Conservation (phyloP, 2,113 vertebrate genomes). For the Struthidea cinerea region DNA sequence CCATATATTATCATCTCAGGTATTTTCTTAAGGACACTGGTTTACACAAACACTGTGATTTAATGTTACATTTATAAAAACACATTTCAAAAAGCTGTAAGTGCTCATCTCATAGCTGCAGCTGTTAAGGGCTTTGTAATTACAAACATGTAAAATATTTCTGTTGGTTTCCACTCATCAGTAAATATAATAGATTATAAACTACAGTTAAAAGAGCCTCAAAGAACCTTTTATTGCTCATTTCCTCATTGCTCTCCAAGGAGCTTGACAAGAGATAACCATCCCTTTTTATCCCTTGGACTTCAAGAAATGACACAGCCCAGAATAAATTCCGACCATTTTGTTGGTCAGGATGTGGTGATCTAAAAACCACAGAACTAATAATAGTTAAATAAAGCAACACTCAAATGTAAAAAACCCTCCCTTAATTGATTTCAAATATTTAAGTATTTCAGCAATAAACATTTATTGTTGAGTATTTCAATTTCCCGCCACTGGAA, state of each 20-base stretch:
- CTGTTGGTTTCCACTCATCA: slow-evolving; percentile 24
- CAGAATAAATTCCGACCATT: not conserved
- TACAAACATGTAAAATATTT: slow-evolving; percentile 17
- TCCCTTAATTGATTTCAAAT: not conserved
- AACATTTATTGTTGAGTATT: not conserved
- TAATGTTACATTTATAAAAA: not conserved
- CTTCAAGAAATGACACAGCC: slow-evolving; percentile 19
- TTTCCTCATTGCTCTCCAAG: slow-evolving; percentile 49
- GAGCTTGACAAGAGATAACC: slow-evolving; percentile 29
- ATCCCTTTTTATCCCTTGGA: slow-evolving; percentile 16
- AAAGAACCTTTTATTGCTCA: slow-evolving; percentile 47
- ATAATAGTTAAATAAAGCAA: slow-evolving; percentile 18
- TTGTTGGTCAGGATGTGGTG: not conserved
- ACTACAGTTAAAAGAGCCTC: slow-evolving; percentile 17
- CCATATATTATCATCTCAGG: not conserved
- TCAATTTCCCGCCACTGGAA: not conserved
- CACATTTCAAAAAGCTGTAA: slow-evolving; percentile 8
- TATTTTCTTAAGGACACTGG: not conserved
- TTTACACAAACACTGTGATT: not conserved
- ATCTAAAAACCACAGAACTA: slow-evolving; percentile 27
- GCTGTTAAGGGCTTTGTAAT: slow-evolving; percentile 5
- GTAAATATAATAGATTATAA: slow-evolving; percentile 16
- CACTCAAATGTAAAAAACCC: not conserved
- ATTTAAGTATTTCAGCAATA: not conserved
- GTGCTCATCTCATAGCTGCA: not conserved